Evolutionary conservation across 2,888 invertebrate genomes (phyloP).

Genomic region (Drosophila nr. medialis): DNA sequence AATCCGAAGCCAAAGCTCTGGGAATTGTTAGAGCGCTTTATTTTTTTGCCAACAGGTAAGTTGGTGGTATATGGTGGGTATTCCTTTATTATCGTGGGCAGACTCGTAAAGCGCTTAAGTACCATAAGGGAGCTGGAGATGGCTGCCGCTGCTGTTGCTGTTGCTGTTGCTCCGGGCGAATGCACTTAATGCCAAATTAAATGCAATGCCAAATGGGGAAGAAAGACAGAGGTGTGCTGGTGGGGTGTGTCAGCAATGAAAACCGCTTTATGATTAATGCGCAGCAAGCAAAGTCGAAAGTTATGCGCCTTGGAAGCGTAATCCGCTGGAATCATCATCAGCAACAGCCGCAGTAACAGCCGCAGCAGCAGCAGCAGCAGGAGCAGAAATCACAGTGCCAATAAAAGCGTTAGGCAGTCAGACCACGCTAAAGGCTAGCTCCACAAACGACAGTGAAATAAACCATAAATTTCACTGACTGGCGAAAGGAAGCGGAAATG

Average conservation of each 20-base stretch:
- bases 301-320: slow-evolving; percentile 67
- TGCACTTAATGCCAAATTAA: slow-evolving; percentile 78
- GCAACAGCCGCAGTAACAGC: slow-evolving; percentile 8
- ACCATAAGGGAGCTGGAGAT: slow-evolving; percentile 38
- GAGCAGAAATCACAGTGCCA: slow-evolving; percentile 67
- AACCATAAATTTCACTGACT: slow-evolving; percentile 64
- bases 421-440: slow-evolving; percentile 11
- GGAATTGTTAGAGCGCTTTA: slow-evolving; percentile 29
- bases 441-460: slow-evolving; percentile 60
- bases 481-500: slow-evolving; percentile 65
- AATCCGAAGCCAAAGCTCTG: slow-evolving; percentile 38
- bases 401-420: slow-evolving; percentile 62
- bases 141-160: slow-evolving; percentile 2
- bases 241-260: slow-evolving; percentile 41
- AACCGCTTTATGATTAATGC: slow-evolving; percentile 75
- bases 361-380: neutral
- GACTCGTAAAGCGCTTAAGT: slow-evolving; percentile 68
- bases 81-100: slow-evolving; percentile 66
- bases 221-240: neutral
- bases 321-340: slow-evolving; percentile 56
- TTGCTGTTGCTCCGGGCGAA: slow-evolving; percentile 39
- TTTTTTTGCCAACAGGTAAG: slow-evolving; percentile 31
- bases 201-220: slow-evolving; percentile 54
- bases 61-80: slow-evolving; percentile 14
- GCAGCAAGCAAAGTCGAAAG: slow-evolving; percentile 51